Percentiles rank a stretch among this genome's conserved stretches.
Evolutionary conservation across 1,140 invertebrate genomes (phyloP).

Genomic region (Metaphire vulgaris): DNA sequence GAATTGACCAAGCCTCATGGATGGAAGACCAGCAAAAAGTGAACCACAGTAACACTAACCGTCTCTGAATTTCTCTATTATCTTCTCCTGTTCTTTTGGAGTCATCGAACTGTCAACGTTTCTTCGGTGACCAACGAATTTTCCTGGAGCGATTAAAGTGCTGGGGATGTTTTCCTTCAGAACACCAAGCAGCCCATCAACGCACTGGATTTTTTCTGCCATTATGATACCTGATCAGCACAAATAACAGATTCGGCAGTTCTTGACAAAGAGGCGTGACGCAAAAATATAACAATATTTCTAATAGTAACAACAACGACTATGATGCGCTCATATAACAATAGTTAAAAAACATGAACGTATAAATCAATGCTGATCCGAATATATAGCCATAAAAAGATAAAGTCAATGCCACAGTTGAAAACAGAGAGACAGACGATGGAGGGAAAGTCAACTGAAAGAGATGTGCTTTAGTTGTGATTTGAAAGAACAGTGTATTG

Average conservation of each 20-base stretch:
- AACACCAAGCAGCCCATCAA: background rate
- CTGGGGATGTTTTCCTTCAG: background rate
- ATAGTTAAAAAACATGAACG: too few species aligned
- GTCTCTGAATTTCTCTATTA: background rate
- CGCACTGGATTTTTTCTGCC: background rate
- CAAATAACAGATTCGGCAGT: background rate
- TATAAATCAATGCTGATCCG: too few species aligned
- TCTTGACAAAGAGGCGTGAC: too few species aligned
- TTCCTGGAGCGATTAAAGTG: background rate
- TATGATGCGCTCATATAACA: background rate
- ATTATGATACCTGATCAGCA: background rate
- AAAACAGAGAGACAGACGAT: too few species aligned
- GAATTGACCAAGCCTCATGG: background rate
- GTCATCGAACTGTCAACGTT: slow-evolving; percentile 3
- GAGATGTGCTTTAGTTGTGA: too few species aligned
- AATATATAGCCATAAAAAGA: too few species aligned
- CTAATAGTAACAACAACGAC: background rate
- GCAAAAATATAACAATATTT: background rate
- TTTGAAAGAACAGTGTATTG: too few species aligned
- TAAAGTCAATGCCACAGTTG: too few species aligned
- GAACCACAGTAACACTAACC: background rate
- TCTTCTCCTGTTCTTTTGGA: background rate
- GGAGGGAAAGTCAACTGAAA: too few species aligned
- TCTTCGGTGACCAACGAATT: background rate
- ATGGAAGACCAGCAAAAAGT: background rate